Conservation (phyloP, 92 coral and sea anemone genomes). For the Palythoa caribaeorum region DNA sequence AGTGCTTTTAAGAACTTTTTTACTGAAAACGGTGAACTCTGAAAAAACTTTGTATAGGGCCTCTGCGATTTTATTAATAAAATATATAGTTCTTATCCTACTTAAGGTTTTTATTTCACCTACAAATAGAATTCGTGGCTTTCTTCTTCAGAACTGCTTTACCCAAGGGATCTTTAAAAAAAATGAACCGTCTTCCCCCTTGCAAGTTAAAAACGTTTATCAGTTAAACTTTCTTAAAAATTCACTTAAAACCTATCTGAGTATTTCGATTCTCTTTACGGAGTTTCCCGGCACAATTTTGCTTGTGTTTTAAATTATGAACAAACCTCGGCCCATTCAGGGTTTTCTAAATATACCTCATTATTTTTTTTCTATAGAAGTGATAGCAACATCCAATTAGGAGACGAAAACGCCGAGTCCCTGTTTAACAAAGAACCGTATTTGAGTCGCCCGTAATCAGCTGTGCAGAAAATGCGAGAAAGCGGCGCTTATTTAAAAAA, state of each 20-base stretch:
- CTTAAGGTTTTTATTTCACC: constrained; percentile 6
- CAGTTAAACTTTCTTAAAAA: not conserved
- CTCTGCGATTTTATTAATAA: not conserved
- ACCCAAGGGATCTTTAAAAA: constrained; percentile 13
- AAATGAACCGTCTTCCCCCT: not conserved
- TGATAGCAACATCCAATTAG: constrained; percentile 44
- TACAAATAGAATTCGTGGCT: not conserved
- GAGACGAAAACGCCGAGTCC: constrained; percentile 30
- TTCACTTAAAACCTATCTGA: not conserved
- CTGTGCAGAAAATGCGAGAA: constrained; percentile 13
- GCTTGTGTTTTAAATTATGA: not conserved
- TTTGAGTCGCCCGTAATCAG: constrained; percentile 39
- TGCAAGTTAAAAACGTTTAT: not conserved
- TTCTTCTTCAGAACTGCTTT: not conserved
- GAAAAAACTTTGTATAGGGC: not conserved
- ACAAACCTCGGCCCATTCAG: not conserved
- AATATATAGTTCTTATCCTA: not conserved
- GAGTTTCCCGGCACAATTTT: not conserved
- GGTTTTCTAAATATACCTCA: constrained; percentile 6
- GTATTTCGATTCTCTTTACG: constrained; percentile 15
- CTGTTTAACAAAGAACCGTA: constrained; percentile 44
- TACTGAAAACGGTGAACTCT: not conserved
- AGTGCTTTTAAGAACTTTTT: not conserved
- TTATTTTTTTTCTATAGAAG: constrained; percentile 16
- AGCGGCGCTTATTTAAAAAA: not conserved